Evolutionary conservation across 2,113 vertebrate genomes (phyloP).

Genomic region (Laticauda laticaudata): DNA sequence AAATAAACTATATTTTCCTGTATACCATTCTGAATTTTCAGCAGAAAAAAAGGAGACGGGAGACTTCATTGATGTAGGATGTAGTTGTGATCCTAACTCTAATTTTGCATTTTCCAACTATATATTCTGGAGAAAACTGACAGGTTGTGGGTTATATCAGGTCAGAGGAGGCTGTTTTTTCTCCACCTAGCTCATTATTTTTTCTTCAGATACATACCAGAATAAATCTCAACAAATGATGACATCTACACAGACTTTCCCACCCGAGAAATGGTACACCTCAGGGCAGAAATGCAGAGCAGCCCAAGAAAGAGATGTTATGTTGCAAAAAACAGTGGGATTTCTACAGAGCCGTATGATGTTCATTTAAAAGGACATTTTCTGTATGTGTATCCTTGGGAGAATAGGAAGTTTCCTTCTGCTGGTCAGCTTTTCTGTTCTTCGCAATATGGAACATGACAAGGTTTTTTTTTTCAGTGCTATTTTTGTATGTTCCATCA

Average conservation of each 20-base stretch:
- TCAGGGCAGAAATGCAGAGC: neutral
- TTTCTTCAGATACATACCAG: neutral
- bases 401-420: slow-evolving; percentile 58
- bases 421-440: slow-evolving; percentile 64
- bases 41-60: neutral
- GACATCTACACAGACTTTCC: neutral
- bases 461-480: slow-evolving; percentile 64
- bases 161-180: neutral
- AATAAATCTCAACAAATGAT: neutral
- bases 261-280: neutral
- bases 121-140: neutral
- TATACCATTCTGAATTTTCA: neutral
- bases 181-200: neutral
- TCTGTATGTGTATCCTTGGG: neutral
- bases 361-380: slow-evolving; percentile 45
- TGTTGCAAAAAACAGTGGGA: slow-evolving; percentile 8
- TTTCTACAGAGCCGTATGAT: slow-evolving; percentile 34
- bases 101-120: neutral
- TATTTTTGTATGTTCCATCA: slow-evolving; percentile 69
- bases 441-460: slow-evolving; percentile 71
- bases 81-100: neutral
- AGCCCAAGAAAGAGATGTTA: neutral
- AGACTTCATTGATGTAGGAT: neutral
- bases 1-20: neutral
- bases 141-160: neutral